phyloP scores from a whole-genome alignment of 2,113 vertebrate genomes.

The Callospermophilus lateralis region DNA sequence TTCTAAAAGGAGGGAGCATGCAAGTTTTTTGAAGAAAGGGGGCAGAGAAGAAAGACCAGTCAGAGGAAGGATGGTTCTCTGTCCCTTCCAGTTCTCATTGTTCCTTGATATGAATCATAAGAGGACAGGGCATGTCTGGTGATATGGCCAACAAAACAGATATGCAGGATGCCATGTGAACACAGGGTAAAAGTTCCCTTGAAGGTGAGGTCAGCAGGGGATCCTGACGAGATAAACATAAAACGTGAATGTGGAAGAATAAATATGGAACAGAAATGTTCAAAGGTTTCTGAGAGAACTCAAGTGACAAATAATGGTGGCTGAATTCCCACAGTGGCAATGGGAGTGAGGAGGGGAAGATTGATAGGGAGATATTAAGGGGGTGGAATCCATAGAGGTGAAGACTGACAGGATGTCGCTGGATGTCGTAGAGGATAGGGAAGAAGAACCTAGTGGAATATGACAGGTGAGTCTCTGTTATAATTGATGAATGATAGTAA shows the following conservation, averaged over 20 bases:
- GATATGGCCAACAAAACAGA: not conserved
- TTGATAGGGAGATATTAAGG: not conserved
- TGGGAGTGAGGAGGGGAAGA: not conserved
- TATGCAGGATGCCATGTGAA: accelerated
- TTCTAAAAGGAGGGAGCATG: no score
- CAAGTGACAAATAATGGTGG: no score
- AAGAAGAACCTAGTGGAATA: not conserved
- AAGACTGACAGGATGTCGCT: not conserved
- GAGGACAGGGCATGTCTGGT: not conserved
- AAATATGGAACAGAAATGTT: not conserved
- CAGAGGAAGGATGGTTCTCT: not conserved
- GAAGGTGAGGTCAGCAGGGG: not conserved
- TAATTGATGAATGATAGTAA: no score
- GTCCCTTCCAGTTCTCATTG: not conserved
- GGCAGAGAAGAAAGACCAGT: not conserved
- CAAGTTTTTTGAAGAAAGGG: not conserved
- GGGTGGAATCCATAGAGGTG: not conserved
- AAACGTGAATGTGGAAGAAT: not conserved
- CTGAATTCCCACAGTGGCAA: no score
- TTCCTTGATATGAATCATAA: not conserved
- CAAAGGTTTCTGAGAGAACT: no score
- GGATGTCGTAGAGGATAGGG: not conserved
- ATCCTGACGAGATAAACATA: no score
- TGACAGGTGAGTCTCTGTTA: not conserved
- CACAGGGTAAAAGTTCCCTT: not conserved